These are phyloP conservation scores for Drosophila oshimai DNA, from an alignment of 1,140 invertebrate genomes.

Conservation along the genomic window DNA sequence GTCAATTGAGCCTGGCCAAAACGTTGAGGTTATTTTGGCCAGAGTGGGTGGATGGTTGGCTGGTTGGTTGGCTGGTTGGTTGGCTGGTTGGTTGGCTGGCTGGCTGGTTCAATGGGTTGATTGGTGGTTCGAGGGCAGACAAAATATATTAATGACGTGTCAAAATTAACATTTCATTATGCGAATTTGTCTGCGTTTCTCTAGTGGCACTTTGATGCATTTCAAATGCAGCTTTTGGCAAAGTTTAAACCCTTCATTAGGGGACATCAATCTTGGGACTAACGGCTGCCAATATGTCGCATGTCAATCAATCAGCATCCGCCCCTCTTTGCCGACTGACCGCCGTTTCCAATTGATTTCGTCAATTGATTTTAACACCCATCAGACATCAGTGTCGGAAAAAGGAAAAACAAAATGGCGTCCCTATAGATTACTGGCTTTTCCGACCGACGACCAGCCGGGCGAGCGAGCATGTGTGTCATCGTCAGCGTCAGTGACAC, in stretches of 20 bases:
- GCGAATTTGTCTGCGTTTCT: conserved; percentile 46
- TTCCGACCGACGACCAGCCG: too few species aligned
- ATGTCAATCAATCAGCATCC: conserved; percentile 76
- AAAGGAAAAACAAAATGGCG: conserved; percentile 76
- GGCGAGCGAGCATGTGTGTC: conserved; percentile 13
- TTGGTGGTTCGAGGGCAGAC: conserved; percentile 46
- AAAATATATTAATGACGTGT: conserved; percentile 82
- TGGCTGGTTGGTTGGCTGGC: background rate
- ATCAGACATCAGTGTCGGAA: conserved; percentile 59
- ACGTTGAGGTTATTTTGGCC: conserved; percentile 29
- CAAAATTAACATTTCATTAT: conserved; percentile 83
- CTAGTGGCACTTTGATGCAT: conserved; percentile 13
- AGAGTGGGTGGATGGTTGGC: background rate
- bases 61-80: background rate
- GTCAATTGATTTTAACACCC: conserved; percentile 83
- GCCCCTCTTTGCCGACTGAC: conserved; percentile 48
- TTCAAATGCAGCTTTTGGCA: conserved; percentile 29
- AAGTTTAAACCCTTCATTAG: conserved; percentile 16
- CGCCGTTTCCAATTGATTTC: conserved; percentile 82
- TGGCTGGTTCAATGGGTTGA: background rate
- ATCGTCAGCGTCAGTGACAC: conserved; percentile 75
- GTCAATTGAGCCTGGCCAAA: conserved; percentile 55
- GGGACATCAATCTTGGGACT: conserved; percentile 64
- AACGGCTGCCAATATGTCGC: conserved; percentile 65
- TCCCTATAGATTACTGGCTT: conserved; percentile 40